Evolutionary conservation across 2,888 invertebrate species (phyloP).

Genomic region (Aphidoletes aphidimyza): DNA sequence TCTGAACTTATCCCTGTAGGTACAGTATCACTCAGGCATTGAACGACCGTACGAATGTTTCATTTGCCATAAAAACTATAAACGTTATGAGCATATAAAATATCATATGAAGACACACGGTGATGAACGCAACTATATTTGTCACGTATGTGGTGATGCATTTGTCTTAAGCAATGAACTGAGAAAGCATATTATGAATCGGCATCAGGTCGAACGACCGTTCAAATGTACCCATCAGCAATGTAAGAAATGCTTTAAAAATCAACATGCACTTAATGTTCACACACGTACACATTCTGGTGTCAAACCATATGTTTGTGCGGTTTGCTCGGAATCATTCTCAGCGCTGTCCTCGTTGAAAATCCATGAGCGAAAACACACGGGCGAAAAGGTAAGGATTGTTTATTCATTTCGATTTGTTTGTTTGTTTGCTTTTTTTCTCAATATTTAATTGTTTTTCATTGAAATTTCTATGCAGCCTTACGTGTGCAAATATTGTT

Average conservation of each 20-base stretch:
- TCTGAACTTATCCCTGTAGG: too few species aligned
- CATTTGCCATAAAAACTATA: not conserved
- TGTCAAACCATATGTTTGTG: constrained; percentile 52
- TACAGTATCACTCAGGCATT: not conserved
- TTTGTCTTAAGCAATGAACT: not conserved
- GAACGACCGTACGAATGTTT: constrained; percentile 48
- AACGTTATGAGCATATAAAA: constrained; percentile 8
- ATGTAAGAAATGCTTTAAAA: constrained; percentile 39
- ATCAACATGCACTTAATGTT: constrained; percentile 11
- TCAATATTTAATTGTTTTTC: too few species aligned
- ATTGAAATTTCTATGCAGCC: too few species aligned
- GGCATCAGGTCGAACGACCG: not conserved
- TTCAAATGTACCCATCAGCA: constrained; percentile 18
- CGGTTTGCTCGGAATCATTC: constrained; percentile 17
- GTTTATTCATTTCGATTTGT: too few species aligned
- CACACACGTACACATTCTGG: constrained; percentile 43
- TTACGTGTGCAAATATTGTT: constrained; percentile 37
- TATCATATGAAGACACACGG: constrained; percentile 1
- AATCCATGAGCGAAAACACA: constrained; percentile 37
- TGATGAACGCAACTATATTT: constrained; percentile 21
- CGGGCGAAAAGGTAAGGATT: constrained; percentile 41
- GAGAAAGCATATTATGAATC: constrained; percentile 22
- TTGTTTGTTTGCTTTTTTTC: too few species aligned
- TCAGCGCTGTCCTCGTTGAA: not conserved
- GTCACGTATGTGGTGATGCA: constrained; percentile 22